These are phyloP conservation scores for Dipodomys stephensi DNA, from an alignment of 2,113 vertebrate species.

Conservation along the genomic window DNA sequence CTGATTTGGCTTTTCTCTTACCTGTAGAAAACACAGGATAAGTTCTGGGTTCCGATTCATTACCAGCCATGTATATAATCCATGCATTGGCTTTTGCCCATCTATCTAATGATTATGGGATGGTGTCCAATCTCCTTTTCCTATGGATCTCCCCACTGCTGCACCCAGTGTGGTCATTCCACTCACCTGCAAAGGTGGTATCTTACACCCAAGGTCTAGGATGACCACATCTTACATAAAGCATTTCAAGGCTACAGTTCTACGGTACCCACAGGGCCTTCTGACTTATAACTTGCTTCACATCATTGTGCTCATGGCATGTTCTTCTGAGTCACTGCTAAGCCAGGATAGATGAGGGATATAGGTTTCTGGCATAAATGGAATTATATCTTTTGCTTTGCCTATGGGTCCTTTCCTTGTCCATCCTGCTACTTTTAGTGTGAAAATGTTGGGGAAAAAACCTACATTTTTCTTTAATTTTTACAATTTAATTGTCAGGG, in stretches of 20 bases:
- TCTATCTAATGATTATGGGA: neutral
- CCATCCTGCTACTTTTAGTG: neutral
- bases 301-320: neutral
- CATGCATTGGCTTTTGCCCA: neutral
- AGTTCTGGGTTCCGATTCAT: neutral
- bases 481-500: too few species aligned
- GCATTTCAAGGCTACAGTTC: neutral
- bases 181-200: neutral
- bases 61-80: neutral
- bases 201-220: too few species aligned
- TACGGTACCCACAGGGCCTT: neutral
- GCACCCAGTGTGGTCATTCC: neutral
- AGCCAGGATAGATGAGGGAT: neutral
- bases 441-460: neutral
- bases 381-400: neutral
- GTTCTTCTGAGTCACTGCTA: neutral
- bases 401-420: neutral
- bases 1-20: neutral
- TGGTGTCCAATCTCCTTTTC: neutral
- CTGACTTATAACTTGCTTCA: neutral
- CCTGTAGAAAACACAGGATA: neutral
- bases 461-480: neutral
- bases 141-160: rapidly evolving
- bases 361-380: neutral
- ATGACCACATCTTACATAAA: neutral